Evolutionary conservation across 2,797 vertebrate species (phyloP), one percentile per base, ranked within the genome.

Genomic region (Urocyon cinereoargenteus): DNA sequence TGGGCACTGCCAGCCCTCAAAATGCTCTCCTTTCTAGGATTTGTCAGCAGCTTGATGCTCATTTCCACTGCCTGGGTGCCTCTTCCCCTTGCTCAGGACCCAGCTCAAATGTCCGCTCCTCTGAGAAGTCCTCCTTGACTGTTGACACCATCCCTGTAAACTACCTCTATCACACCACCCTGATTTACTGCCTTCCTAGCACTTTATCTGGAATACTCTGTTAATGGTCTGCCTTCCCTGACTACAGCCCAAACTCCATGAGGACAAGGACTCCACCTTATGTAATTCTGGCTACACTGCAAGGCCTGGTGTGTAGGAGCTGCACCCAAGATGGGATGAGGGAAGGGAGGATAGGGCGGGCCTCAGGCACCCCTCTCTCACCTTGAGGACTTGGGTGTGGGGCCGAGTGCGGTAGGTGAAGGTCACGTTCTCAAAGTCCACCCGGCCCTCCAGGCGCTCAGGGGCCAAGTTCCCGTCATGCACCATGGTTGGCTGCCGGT

Each of bases 381-480:
- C 99, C 99, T 99, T 99, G 2, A 99, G 99, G 81, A 99, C 98
- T 40, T 99, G 98, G 0, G 98, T 99, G 3, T 99, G 98, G 0
- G 99, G 99, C 12, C 99, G 99, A 2, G 99, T 99, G 40, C 99
- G 99, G 98, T 99, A 99, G 88, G 99, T 99, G 91, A 99, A 99
- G 0, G 99, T 99, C 93, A 99, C 98, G 0, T 99, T 99, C 97
- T 98, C 99, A 96, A 99, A 99, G 97, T 99, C 99, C 97, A 99
- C 99, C 91, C 99, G 98, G 62, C 99, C 99, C 0, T 98, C 98
- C 97, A 99, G 98, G 0, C 98, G 98, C 14, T 99, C 99, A 0
- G 99, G 99, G 79, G 99, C 99, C 98, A 99, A 98, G 3, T 97
- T 98, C 1, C 99, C 99, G 0, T 99, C 98, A 0, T 98, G 98